Evolutionary conservation across 1,140 invertebrate genomes (phyloP), one percentile per base, ranked within the genome.

Genomic region (Papilio xuthus): DNA sequence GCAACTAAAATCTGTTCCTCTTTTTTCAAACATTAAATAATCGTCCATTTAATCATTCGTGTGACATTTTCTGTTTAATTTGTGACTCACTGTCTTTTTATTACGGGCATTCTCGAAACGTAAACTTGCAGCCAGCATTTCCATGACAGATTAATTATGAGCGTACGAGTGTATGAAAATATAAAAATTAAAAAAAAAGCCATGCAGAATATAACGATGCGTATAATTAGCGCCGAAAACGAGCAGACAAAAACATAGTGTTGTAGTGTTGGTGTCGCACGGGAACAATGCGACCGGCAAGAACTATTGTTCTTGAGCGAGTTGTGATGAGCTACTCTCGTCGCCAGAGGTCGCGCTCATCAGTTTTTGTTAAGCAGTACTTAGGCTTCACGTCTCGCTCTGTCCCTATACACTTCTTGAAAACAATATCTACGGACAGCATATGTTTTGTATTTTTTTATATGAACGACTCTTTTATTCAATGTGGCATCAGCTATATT

Each of bases 291-390:
- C 71, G 42, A 42, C 15, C 32, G 44, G 42, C 73, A 75, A 75
- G 73, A 75, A 75, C 73, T 75, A 75, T 75, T 75, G 73, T 75
- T 75, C 73, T 75, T 75, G 47, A 75, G 28, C 32, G 47, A 37
- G 41, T n/a, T 50, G 28, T 75, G 73, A 75, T 56, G 73, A 75
- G 70, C 47, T 37, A 56, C 13, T 73, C 71, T 23, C 32, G 73
- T 73, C 41, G 47, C 44, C 60, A 28, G 60, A 67, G 41, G 20
- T n/a, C 13, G 20, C 42, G 20, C 42, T 73, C 73, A 53, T 28
- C 26, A 56, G 18, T 56, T 75, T 75, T 75, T 75, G 28, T 75
- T 26, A 53, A 67, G 60, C 60, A 15, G 50, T 53, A 20, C 50
- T 53, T 53, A 53, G n/a, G 18, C 18, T 18, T 53, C 18, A 53